Evolutionary conservation across 1,140 invertebrate genomes (phyloP).

Genomic region (Pomacea maculata): DNA sequence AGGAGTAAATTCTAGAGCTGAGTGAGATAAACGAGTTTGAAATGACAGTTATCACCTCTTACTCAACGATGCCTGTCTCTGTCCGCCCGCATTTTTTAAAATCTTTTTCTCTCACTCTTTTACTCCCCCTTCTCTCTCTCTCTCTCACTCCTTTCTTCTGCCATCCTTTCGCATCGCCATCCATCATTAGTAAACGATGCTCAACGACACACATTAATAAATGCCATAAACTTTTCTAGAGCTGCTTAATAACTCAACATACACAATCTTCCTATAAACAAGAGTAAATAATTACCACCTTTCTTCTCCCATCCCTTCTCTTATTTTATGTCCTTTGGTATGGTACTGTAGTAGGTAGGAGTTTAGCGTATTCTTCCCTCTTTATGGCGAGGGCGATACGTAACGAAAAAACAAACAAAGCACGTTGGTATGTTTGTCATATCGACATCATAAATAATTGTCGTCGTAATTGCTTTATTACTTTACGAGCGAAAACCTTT

Average conservation of each 20-base stretch:
- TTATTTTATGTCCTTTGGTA: too few species aligned
- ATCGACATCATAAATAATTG: too few species aligned
- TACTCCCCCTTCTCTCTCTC: conserved; percentile 13
- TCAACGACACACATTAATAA: neutral
- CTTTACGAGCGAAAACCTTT: too few species aligned
- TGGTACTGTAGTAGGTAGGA: too few species aligned
- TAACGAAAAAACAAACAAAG: too few species aligned
- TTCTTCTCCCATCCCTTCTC: neutral
- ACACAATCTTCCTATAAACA: neutral
- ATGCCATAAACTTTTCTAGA: neutral
- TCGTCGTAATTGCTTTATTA: too few species aligned
- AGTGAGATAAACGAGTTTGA: neutral
- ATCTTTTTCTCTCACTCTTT: conserved; percentile 7
- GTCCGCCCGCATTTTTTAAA: neutral
- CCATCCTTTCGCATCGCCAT: neutral
- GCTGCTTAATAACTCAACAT: neutral
- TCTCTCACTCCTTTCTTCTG: neutral
- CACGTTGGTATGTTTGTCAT: too few species aligned
- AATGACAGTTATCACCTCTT: neutral
- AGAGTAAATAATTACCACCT: neutral
- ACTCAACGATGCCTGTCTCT: neutral
- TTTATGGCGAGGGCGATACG: too few species aligned
- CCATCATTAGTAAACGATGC: neutral
- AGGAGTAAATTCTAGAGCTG: neutral
- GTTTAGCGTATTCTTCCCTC: too few species aligned